Evolutionary conservation across 2,113 vertebrate genomes (phyloP).

Genomic region (Elephas maximus): DNA sequence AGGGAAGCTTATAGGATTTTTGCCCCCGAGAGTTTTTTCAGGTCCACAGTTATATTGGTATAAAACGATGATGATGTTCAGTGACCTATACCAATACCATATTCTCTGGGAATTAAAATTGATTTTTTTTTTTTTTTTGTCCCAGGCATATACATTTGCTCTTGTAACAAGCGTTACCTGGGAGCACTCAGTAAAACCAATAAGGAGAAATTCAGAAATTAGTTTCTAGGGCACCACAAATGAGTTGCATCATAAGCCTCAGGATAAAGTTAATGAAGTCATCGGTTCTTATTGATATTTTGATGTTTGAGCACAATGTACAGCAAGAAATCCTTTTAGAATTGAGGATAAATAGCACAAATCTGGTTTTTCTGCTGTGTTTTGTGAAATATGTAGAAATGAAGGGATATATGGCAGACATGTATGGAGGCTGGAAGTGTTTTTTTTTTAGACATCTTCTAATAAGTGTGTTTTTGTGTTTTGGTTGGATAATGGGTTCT

Average conservation of each 20-base stretch:
- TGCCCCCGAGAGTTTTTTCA: constrained; percentile 49
- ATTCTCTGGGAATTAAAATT: constrained; percentile 74
- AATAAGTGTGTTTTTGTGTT: background rate
- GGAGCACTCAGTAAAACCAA: constrained; percentile 17
- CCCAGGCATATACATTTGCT: constrained; percentile 32
- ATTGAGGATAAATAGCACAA: background rate
- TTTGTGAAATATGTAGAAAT: constrained; percentile 16
- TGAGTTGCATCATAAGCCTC: constrained; percentile 53
- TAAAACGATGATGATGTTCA: constrained; percentile 25
- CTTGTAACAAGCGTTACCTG: constrained; percentile 54
- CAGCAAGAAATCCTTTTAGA: constrained; percentile 44
- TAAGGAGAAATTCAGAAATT: constrained; percentile 59
- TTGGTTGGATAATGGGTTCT: background rate
- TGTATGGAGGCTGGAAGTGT: background rate
- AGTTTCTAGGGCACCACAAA: constrained; percentile 65
- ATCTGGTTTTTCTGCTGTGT: background rate
- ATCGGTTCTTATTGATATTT: constrained; percentile 60
- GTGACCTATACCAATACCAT: constrained; percentile 60
- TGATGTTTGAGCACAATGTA: constrained; percentile 32
- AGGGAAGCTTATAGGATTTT: constrained; percentile 8
- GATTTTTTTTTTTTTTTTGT: constrained; percentile 41
- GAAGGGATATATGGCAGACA: background rate
- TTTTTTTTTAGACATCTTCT: constrained; percentile 29
- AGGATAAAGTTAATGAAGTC: constrained; percentile 66
- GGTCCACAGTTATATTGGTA: constrained; percentile 43